These are phyloP conservation scores for Leptinotarsa peninsularis DNA, from an alignment of 2,888 invertebrate species.

Conservation along the genomic window DNA sequence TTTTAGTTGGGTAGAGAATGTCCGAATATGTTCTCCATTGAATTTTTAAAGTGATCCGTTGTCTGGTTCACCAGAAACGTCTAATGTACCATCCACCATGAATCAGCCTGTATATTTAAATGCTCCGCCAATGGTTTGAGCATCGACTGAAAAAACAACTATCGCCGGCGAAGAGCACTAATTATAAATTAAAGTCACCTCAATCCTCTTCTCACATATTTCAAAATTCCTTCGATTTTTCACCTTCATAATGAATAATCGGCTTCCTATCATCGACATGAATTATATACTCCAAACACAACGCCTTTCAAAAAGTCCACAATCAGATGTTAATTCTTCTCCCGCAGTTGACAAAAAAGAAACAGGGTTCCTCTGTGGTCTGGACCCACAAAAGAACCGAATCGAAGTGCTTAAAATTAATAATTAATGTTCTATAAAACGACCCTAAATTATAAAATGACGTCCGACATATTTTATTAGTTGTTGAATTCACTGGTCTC, in stretches of 20 bases:
- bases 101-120: too few species aligned
- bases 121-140: not conserved
- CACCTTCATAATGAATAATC: constrained; percentile 44
- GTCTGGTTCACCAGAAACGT: too few species aligned
- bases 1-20: too few species aligned
- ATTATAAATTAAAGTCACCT: constrained; percentile 33
- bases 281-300: constrained; percentile 47
- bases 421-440: constrained; percentile 63
- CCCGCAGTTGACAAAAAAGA: constrained; percentile 52
- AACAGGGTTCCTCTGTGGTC: constrained; percentile 47
- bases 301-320: constrained; percentile 33
- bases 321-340: constrained; percentile 35
- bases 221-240: constrained; percentile 42
- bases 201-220: constrained; percentile 28
- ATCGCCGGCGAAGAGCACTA: not conserved
- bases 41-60: too few species aligned
- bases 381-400: constrained; percentile 47
- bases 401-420: constrained; percentile 58
- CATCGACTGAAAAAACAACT: not conserved
- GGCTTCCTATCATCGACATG: constrained; percentile 43
- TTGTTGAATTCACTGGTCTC: constrained; percentile 59
- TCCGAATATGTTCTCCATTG: too few species aligned
- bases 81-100: too few species aligned
- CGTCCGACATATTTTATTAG: constrained; percentile 62
- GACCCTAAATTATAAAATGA: constrained; percentile 60